Base-by-base conservation (phyloP, 2,888 invertebrate species). In the Candidula unifasciata region DNA sequence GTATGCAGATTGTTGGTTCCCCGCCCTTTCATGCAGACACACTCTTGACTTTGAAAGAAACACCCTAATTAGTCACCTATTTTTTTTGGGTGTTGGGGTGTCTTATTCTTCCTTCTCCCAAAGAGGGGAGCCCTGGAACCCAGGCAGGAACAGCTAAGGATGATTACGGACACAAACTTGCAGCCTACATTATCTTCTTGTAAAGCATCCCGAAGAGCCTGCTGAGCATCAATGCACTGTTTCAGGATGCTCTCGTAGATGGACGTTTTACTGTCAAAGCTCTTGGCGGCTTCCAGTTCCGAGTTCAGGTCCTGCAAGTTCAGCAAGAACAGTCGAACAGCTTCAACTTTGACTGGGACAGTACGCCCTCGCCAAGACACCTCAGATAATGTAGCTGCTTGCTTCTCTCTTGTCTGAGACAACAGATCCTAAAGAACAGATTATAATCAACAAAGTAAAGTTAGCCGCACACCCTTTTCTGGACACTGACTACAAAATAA, bases 201-300 rank as follows among this genome's bases (percentile, higher is more conserved):
- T 52, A 94, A 89, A 82, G 96, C 96, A 87, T 98, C 98, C 87
- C 96, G 96, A 68, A 97, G 95, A 1, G 96, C 95, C 82, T 97
- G 96, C 88, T 98, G 96, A 83, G 97, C 97, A 93, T 99, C 99
- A 91, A 98, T 97, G 93, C 98, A 97, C 92, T 98, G 98, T 95
- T 98, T 97, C 68, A 99, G 95, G 87, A 97, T 96, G 92, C 97
- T 97, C 93, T 99, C 99, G 83, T 98, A 95, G 83, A 98, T 95
- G 89, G 97, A 96, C 87, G 98, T 96, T 94, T 96, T 97, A 66
- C 96, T 93, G 69, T 94, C 94, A 68, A 91, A 88, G 77, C 92
- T 92, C 57, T 92, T 91, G 10, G 94, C 92, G 44, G 90, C 87
- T 64, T 89, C 89, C 68, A 93, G 88, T 86, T 93, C 93, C 82